Base-by-base conservation (phyloP, 2,888 invertebrate species). In the Sinodicranocentrus sp. region DNA sequence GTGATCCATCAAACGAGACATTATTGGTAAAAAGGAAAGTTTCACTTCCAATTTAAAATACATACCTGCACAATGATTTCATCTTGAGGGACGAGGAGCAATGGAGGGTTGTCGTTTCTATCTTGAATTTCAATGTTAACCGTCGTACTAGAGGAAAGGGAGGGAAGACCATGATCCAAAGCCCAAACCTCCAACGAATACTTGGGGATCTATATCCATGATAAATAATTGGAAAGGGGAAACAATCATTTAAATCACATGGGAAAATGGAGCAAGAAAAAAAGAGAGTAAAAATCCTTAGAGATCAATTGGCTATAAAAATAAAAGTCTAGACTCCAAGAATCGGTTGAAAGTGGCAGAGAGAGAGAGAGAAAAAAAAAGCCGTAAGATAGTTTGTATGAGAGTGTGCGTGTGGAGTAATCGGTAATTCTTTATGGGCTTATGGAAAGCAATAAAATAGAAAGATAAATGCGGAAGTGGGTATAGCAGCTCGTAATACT, bases 81-180 rank as follows among this genome's bases (percentile, higher is more conserved):
- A 48, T 73, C 84, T 28, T 84, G 82, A 10, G 86, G 86, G 23
- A 79, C 82, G 33, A 75, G 26, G 0, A 86, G 48, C n/a, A 86
- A 52, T 26, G 86, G 86, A 61, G 86, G 75, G 65, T 79, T 82
- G 67, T 85, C 98, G 91, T 98, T 98, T 0, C 95, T 95, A 91
- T 98, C 98, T 0, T 94, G 92, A 80, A 98, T 93, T 89, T 95
- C 95, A 68, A 98, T 93, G 89, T 94, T 94, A 2, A 97, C 93
- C 88, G 94, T 92, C 13, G 95, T 94, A 88, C 94, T 93, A 84
- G 93, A 93, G 65, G 95, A 95, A 23, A 95, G 92, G 75, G 94
- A 93, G 0, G 97, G 97, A 71, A 93, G 89, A 1, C 97, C 98
- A 89, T 94, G 93, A 90, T 98, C 98, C 59, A 94, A 93, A 1